phyloP scores from a whole-genome alignment of 2,113 vertebrate species.

The Ploceus nigricollis region DNA sequence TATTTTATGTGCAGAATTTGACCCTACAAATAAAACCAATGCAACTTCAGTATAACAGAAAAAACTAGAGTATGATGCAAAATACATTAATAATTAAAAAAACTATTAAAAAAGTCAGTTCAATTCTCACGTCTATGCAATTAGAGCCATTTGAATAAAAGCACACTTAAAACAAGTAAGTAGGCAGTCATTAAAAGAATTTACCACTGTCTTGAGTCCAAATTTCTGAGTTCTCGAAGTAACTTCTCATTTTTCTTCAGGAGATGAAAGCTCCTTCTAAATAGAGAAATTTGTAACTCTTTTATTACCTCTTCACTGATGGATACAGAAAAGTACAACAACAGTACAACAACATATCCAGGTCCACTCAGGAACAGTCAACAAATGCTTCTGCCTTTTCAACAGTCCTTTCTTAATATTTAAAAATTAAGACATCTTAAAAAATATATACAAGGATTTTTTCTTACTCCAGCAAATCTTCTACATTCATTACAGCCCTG shows the following conservation, averaged over 20 bases:
- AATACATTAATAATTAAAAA: not conserved
- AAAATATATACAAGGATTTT: not conserved
- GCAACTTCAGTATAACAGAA: not conserved
- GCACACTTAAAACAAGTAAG: not conserved
- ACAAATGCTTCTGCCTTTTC: conserved; percentile 40
- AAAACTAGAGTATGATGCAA: not conserved
- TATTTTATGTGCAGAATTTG: not conserved
- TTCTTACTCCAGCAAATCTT: not conserved
- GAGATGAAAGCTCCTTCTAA: conserved; percentile 95
- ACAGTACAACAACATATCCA: conserved; percentile 1
- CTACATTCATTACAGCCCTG: not conserved
- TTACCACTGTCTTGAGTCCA: conserved; percentile 98
- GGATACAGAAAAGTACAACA: conserved; percentile 27
- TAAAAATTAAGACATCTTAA: conserved; percentile 34
- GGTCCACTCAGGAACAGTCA: conserved; percentile 19
- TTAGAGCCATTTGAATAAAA: not conserved
- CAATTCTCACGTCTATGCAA: not conserved
- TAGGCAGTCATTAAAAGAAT: not conserved
- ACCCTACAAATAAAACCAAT: not conserved
- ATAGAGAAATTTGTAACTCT: conserved; percentile 63
- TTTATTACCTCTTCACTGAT: conserved; percentile 49
- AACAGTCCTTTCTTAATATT: not conserved
- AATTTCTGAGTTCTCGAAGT: conserved; percentile 94
- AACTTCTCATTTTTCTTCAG: conserved; percentile 98
- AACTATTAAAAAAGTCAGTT: not conserved